Percentiles rank a stretch among this genome's conserved stretches.
Evolutionary conservation across 2,888 invertebrate genomes (phyloP).

Genomic region (Cosmopolites sordidus): DNA sequence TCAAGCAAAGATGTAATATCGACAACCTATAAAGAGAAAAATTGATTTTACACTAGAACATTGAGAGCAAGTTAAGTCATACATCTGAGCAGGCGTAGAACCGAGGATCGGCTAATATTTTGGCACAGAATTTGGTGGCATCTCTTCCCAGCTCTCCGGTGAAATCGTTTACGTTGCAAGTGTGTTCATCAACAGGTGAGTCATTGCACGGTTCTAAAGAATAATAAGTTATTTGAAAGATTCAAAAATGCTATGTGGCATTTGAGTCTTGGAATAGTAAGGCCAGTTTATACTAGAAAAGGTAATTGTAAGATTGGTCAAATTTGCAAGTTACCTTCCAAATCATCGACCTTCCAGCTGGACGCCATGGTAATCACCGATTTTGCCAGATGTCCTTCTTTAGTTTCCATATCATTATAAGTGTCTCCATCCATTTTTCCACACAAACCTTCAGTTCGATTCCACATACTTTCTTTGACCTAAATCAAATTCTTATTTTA

Average conservation of each 20-base stretch:
- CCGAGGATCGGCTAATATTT: slow-evolving; percentile 60
- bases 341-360: slow-evolving; percentile 55
- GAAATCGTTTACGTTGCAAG: slow-evolving; percentile 47
- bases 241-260: too few species aligned
- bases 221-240: too few species aligned
- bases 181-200: slow-evolving; percentile 50
- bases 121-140: slow-evolving; percentile 60
- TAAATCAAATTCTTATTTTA: slow-evolving; percentile 1
- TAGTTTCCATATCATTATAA: slow-evolving; percentile 64
- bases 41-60: background rate
- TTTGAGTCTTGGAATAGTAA: too few species aligned
- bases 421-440: slow-evolving; percentile 70
- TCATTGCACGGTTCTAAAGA: slow-evolving; percentile 56
- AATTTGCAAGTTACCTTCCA: slow-evolving; percentile 36
- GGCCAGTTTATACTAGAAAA: too few species aligned
- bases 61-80: too few species aligned
- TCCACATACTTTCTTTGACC: slow-evolving; percentile 67
- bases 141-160: slow-evolving; percentile 38
- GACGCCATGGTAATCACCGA: slow-evolving; percentile 53
- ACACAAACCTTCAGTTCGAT: slow-evolving; percentile 77
- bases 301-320: too few species aligned
- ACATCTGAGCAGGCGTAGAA: slow-evolving; percentile 56
- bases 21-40: slow-evolving; percentile 48
- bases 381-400: slow-evolving; percentile 53
- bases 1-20: slow-evolving; percentile 63